Evolutionary conservation across 2,888 invertebrate genomes (phyloP).

Genomic region (Dolichomitus sp.): DNA sequence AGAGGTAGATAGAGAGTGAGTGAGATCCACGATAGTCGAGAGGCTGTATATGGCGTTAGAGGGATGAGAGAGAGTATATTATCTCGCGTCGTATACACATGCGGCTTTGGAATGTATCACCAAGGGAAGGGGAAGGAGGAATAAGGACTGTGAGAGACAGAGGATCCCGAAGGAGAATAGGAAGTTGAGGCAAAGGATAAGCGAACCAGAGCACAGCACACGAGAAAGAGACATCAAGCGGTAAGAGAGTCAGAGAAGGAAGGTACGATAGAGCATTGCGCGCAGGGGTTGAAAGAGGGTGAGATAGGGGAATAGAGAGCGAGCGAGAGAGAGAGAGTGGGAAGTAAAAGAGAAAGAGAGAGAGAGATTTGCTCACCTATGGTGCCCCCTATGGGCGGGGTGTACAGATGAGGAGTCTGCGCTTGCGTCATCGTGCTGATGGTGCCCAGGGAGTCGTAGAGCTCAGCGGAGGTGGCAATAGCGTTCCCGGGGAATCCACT

Average conservation of each 20-base stretch:
- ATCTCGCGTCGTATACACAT: constrained; percentile 36
- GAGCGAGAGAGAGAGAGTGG: constrained; percentile 51
- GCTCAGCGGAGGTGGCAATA: constrained; percentile 87
- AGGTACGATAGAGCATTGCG: constrained; percentile 17
- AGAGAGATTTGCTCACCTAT: constrained; percentile 88
- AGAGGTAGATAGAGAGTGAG: constrained; percentile 71
- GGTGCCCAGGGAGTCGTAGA: constrained; percentile 91
- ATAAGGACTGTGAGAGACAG: constrained; percentile 25
- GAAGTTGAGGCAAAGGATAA: constrained; percentile 58
- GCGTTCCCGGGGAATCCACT: constrained; percentile 85
- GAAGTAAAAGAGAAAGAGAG: constrained; percentile 48
- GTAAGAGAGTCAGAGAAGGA: constrained; percentile 25
- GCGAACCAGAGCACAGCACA: constrained; percentile 44
- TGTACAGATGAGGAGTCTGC: constrained; percentile 91
- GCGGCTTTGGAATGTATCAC: constrained; percentile 26
- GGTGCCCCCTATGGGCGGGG: constrained; percentile 91
- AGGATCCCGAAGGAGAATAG: constrained; percentile 57
- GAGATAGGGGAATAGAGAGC: constrained; percentile 51
- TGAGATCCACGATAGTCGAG: constrained; percentile 23
- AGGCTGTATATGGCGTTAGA: constrained; percentile 48
- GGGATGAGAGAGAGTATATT: constrained; percentile 58
- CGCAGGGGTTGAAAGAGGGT: constrained; percentile 31
- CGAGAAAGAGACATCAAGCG: constrained; percentile 43
- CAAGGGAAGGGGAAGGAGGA: constrained; percentile 24
- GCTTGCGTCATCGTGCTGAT: constrained; percentile 92